Evolutionary conservation across 2,113 vertebrate species (phyloP).

Genomic region (Cyrtonyx montezumae): DNA sequence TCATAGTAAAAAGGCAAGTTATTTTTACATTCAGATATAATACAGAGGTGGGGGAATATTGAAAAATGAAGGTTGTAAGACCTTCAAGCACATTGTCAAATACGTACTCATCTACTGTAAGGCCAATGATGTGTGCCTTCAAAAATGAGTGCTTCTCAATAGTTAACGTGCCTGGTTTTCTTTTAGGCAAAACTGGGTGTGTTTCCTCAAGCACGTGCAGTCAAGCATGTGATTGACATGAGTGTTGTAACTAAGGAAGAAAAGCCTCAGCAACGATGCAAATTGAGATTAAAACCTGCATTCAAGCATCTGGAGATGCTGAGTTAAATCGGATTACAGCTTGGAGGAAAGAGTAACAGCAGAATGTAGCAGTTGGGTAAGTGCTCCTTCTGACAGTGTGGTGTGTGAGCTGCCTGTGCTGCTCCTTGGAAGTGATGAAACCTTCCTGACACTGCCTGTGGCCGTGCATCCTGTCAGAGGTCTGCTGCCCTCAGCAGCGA

Average conservation of each 20-base stretch:
- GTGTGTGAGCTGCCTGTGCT: rapidly evolving
- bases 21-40: not conserved
- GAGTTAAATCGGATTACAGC: not conserved
- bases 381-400: rapidly evolving
- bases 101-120: not conserved
- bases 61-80: not conserved
- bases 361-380: rapidly evolving
- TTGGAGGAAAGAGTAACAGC: not conserved
- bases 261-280: not conserved
- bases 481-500: rapidly evolving
- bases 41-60: not conserved
- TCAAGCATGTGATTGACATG: rapidly evolving
- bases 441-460: not conserved
- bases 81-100: not conserved
- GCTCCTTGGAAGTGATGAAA: rapidly evolving
- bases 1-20: not conserved
- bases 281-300: not conserved
- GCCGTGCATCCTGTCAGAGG: rapidly evolving
- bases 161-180: not conserved
- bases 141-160: not conserved
- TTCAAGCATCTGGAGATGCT: not conserved
- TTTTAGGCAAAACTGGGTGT: not conserved
- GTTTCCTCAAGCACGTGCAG: not conserved
- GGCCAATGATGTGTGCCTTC: not conserved
- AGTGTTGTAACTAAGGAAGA: not conserved